These are phyloP conservation scores for Peromyscus polionotus DNA, from an alignment of 2,113 vertebrate genomes.

Conservation along the genomic window DNA sequence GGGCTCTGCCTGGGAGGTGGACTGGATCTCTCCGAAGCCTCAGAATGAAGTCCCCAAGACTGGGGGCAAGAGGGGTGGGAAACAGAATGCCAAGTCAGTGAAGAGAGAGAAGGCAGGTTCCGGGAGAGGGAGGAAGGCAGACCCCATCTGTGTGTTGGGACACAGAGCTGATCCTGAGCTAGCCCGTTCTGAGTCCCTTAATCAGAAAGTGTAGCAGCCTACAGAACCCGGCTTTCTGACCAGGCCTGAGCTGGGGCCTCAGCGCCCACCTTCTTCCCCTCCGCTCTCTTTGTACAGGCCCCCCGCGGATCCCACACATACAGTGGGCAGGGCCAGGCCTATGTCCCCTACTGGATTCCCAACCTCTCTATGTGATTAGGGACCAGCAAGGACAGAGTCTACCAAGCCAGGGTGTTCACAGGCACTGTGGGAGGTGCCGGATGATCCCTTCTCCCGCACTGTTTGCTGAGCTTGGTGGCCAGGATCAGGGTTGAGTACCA, in stretches of 20 bases:
- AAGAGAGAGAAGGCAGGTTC: neutral
- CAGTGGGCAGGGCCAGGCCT: neutral
- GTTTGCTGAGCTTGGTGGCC: neutral
- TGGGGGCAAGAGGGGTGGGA: neutral
- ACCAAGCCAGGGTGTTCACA: fast-evolving
- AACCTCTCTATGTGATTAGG: neutral
- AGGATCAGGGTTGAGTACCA: neutral
- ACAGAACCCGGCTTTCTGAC: neutral
- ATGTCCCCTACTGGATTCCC: neutral
- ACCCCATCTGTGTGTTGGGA: neutral
- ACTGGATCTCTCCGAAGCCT: neutral
- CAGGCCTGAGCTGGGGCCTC: neutral
- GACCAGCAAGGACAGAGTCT: no score
- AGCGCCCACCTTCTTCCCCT: no score
- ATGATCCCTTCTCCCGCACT: neutral
- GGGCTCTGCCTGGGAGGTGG: neutral
- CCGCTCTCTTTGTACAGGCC: neutral
- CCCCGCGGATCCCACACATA: no score
- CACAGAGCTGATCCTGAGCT: neutral
- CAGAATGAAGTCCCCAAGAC: slow-evolving; percentile 31
- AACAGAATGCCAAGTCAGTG: neutral
- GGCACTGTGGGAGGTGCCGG: neutral
- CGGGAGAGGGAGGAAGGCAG: no score
- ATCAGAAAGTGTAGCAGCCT: neutral
- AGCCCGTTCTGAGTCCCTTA: neutral